These are phyloP conservation scores for Zaprionus inermis DNA, from an alignment of 1,140 invertebrate genomes.

Conservation along the genomic window DNA sequence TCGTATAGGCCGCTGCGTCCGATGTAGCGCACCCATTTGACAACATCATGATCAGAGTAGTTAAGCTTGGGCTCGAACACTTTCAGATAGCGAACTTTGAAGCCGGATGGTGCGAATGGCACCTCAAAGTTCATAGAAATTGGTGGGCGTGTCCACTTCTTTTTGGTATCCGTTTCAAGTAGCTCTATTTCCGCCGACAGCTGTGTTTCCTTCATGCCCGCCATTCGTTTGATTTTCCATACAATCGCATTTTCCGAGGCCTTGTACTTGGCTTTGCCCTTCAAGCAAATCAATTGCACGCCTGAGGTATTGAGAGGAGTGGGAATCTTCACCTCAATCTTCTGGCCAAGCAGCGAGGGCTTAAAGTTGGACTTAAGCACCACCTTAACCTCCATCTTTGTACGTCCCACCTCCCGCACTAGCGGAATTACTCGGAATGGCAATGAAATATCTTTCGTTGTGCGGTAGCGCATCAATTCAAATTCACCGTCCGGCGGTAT, in stretches of 20 bases:
- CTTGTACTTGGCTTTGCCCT: constrained; percentile 99
- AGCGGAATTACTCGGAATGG: constrained; percentile 99
- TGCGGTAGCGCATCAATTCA: constrained; percentile 99
- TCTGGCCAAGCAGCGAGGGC: constrained; percentile 98
- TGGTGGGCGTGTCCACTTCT: constrained; percentile 99
- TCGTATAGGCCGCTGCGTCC: constrained; percentile 99
- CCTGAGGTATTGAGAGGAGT: constrained; percentile 99
- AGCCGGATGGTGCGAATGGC: constrained; percentile 98
- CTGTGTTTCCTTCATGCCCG: constrained; percentile 99
- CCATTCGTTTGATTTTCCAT: constrained; percentile 99
- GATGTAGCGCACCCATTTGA: constrained; percentile 99
- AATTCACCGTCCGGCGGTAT: constrained; percentile 99
- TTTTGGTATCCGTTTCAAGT: constrained; percentile 99
- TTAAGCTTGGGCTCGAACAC: constrained; percentile 99
- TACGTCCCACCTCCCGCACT: constrained; percentile 98
- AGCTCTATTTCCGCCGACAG: constrained; percentile 99
- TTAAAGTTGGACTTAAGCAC: constrained; percentile 99
- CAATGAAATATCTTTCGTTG: constrained; percentile 99
- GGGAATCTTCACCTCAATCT: constrained; percentile 99
- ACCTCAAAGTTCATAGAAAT: constrained; percentile 99
- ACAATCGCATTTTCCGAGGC: constrained; percentile 99
- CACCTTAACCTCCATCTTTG: constrained; percentile 99
- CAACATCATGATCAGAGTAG: constrained; percentile 99
- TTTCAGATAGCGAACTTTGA: constrained; percentile 99
- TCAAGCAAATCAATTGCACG: constrained; percentile 99